Conservation (phyloP, 2,113 vertebrate species). For the Cyphomyrus discorhynchus region DNA sequence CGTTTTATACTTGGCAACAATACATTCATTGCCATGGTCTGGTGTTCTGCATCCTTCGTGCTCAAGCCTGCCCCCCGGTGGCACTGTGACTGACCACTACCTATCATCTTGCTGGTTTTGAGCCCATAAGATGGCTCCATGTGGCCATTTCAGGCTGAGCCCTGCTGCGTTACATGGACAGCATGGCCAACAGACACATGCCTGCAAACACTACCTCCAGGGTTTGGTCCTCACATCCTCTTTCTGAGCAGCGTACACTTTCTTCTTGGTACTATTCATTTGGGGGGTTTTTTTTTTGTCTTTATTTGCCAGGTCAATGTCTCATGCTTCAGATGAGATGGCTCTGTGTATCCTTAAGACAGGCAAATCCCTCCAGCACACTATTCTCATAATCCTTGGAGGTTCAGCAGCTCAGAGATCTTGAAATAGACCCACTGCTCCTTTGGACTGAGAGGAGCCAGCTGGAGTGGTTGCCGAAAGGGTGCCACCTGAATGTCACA, state of each 20-base stretch:
- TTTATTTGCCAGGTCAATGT: neutral
- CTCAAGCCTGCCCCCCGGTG: neutral
- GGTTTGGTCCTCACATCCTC: neutral
- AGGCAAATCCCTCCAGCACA: neutral
- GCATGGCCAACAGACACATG: neutral
- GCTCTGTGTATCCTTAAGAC: neutral
- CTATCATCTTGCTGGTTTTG: neutral
- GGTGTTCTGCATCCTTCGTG: neutral
- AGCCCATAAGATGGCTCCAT: neutral
- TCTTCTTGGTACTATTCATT: neutral
- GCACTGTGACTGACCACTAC: neutral
- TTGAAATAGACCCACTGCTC: neutral
- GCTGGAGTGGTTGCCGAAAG: neutral
- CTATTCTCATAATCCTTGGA: neutral
- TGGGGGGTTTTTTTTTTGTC: neutral
- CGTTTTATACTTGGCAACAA: neutral
- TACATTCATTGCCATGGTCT: neutral
- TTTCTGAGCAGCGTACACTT: neutral
- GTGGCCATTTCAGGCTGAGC: neutral
- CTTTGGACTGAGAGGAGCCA: neutral
- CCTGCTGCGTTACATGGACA: neutral
- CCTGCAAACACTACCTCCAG: neutral
- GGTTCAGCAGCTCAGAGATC: neutral
- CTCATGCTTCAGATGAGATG: neutral
- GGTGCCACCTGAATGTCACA: neutral